Evolutionary conservation across 2,888 invertebrate genomes (phyloP), one percentile per base, ranked within the genome.

Genomic region (Clistopyga incitator): DNA sequence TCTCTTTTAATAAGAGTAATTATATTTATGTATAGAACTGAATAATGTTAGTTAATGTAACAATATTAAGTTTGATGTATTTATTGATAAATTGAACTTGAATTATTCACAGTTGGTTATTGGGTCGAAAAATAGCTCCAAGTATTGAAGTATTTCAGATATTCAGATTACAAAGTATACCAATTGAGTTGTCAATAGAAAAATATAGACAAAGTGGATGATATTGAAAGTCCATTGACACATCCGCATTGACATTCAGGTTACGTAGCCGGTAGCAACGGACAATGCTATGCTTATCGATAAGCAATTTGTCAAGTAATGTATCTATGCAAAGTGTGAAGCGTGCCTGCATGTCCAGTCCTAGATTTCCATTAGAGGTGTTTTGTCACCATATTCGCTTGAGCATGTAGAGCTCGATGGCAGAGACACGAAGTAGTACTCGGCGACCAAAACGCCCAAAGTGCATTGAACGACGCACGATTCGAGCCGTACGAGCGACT

Each of bases 311-410:
- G 64, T 70, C 47, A 18, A 68, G 71, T 67, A 64, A 10, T 75
- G 64, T 71, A 71, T 47, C 61, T 54, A 20, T 54, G 54, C 70
- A 47, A 29, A 84, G 80, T 68, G 45, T 84, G 64, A 84, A 38
- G 76, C 82, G 67, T 84, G 82, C 84, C 70, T 64, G 79, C 64
- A 84, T 78, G 85, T 81, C 56, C 74, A 64, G 81, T 80, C 85
- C 86, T 81, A 82, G 82, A 81, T 87, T 71, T 75, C 87, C 87
- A 87, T 87, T 80, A 83, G 56, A 59, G 82, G 85, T 20, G 20
- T 20, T 42, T 67, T 79, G 76, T 79, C 77, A 70, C 81, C 77
- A 72, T 83, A 77, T 83, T 65, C 20, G 72, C 76, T 72, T 45
- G 71, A 67, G 23, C 68, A 74, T 38, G 34, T 68, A n/a, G n/a